Evolutionary conservation across 2,113 vertebrate genomes (phyloP).

Genomic region (Regulus satrapa): DNA sequence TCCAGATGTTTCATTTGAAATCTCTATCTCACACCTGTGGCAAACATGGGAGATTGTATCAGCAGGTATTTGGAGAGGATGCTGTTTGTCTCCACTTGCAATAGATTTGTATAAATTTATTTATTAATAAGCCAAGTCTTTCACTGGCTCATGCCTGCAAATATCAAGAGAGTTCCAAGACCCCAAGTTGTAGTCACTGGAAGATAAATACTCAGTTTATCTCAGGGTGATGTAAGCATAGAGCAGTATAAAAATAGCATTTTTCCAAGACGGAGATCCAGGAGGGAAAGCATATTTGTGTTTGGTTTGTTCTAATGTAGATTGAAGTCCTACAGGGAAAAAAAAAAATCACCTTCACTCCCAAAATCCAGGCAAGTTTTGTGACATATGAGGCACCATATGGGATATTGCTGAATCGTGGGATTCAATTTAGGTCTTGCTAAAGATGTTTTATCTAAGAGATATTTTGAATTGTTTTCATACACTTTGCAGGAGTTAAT

Average conservation of each 20-base stretch:
- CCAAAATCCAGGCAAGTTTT: conserved; percentile 35
- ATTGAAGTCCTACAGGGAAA: not conserved
- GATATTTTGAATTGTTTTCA: conserved; percentile 59
- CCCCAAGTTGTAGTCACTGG: not conserved
- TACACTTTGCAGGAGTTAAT: conserved; percentile 41
- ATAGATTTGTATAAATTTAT: not conserved
- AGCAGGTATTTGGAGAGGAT: conserved; percentile 30
- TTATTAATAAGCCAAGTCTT: conserved; percentile 36
- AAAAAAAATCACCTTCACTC: not conserved
- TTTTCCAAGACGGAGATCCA: not conserved
- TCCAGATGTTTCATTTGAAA: not conserved
- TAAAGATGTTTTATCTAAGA: conserved; percentile 38
- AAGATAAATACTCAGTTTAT: conserved; percentile 18
- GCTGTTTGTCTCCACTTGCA: conserved; percentile 37
- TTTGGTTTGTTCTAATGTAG: not conserved
- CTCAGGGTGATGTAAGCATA: not conserved
- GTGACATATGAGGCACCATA: conserved; percentile 24
- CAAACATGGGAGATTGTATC: not conserved
- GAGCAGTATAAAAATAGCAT: not conserved
- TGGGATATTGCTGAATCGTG: not conserved
- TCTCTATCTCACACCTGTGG: not conserved
- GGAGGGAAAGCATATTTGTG: not conserved
- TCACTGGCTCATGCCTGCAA: conserved; percentile 5
- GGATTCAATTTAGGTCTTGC: conserved; percentile 22
- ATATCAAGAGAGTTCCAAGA: conserved; percentile 7